Evolutionary conservation across 1,140 invertebrate genomes (phyloP).

Genomic region (Euura saliciscinereae): DNA sequence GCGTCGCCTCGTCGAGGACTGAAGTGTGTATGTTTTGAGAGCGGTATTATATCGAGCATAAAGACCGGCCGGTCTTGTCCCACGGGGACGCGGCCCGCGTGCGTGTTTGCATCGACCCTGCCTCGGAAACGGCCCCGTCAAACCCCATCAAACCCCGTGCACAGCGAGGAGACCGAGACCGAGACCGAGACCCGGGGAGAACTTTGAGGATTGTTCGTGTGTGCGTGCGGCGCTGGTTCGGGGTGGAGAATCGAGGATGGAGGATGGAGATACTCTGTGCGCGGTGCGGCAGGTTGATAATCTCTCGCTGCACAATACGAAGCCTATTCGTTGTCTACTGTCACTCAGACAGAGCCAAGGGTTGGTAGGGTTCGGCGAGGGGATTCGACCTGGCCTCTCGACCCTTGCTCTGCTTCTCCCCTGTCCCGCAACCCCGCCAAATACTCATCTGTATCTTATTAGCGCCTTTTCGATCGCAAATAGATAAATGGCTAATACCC

Average conservation of each 20-base stretch:
- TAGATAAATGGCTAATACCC: neutral
- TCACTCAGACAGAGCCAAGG: neutral
- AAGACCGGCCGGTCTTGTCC: conserved; percentile 58
- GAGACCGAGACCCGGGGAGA: neutral
- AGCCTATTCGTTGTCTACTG: neutral
- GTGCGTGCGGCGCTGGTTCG: no score
- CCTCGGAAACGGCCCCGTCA: conserved; percentile 22
- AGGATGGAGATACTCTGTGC: neutral
- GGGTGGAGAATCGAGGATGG: neutral
- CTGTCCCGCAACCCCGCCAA: neutral
- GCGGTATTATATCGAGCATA: conserved; percentile 63
- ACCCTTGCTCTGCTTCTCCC: neutral
- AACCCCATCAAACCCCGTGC: conserved; percentile 27
- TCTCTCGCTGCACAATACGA: neutral
- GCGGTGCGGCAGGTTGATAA: neutral
- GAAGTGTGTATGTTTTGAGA: conserved; percentile 61
- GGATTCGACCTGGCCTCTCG: neutral
- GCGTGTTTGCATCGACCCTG: conserved; percentile 37
- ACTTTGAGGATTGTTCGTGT: no score
- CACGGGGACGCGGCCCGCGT: conserved; percentile 47
- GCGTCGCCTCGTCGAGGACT: conserved; percentile 38
- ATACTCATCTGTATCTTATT: conserved; percentile 7
- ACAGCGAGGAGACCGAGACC: neutral
- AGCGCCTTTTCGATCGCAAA: neutral
- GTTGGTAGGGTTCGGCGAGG: neutral